Conservation (phyloP, 2,888 invertebrate species). For the Diarsia brunnea region DNA sequence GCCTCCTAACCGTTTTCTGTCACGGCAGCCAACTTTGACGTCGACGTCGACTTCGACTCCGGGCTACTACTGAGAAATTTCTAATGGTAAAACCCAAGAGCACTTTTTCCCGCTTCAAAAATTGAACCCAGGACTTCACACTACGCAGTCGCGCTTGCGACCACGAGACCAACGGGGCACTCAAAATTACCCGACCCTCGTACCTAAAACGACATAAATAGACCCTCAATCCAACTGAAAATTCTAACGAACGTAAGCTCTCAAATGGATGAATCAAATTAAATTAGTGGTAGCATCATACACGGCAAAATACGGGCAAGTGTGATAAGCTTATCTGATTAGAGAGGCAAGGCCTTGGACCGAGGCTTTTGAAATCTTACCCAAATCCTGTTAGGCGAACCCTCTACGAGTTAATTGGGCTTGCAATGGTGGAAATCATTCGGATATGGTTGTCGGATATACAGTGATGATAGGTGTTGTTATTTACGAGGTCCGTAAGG, state of each 20-base stretch:
- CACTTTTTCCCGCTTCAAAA: no score
- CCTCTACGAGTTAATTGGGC: slow-evolving; percentile 61
- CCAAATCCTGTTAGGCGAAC: slow-evolving; percentile 64
- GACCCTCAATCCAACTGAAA: background rate
- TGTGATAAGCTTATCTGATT: slow-evolving; percentile 72
- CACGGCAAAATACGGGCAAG: slow-evolving; percentile 40
- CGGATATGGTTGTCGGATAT: slow-evolving; percentile 4
- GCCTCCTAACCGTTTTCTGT: no score
- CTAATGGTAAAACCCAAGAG: no score
- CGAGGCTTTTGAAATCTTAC: slow-evolving; percentile 66
- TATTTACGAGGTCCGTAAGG: background rate
- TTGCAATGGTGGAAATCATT: slow-evolving; percentile 45
- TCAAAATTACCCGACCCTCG: no score
- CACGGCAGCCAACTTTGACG: no score
- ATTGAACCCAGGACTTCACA: no score
- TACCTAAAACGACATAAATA: background rate
- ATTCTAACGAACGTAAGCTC: slow-evolving; percentile 7
- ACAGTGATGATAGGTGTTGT: background rate
- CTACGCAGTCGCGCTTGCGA: no score
- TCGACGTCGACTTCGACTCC: no score
- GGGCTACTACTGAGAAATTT: no score
- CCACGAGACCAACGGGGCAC: no score
- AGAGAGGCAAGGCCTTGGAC: slow-evolving; percentile 52
- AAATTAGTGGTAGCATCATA: slow-evolving; percentile 40
- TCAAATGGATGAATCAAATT: slow-evolving; percentile 41